phyloP scores from a whole-genome alignment of 2,113 vertebrate genomes.

The Xerus inauris region DNA sequence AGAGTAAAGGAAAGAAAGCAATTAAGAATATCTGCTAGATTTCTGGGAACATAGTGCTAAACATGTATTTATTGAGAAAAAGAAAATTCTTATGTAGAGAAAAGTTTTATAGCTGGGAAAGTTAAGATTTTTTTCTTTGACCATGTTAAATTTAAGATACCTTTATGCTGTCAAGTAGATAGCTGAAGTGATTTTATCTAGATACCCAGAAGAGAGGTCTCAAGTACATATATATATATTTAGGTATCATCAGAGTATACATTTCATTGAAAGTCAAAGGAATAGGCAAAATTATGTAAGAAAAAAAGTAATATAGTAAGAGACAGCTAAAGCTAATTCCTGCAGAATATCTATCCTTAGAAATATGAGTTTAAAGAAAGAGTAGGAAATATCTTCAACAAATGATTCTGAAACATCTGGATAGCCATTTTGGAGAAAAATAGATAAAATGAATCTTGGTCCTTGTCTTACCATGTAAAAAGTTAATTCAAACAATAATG shows the following conservation, averaged over 20 bases:
- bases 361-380: constrained; percentile 3
- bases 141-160: neutral
- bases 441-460: neutral
- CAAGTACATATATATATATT: neutral
- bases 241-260: neutral
- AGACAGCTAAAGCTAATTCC: neutral
- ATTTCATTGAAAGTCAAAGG: neutral
- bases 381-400: neutral
- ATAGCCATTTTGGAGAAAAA: neutral
- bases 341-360: neutral
- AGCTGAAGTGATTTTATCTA: constrained; percentile 2
- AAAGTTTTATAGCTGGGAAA: neutral
- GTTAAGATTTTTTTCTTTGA: neutral
- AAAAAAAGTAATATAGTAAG: neutral
- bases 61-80: neutral
- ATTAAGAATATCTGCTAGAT: neutral
- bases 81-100: neutral
- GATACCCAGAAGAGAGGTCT: neutral
- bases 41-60: neutral
- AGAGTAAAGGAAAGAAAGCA: neutral
- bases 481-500: neutral
- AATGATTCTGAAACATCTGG: neutral
- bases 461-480: neutral
- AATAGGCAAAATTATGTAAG: neutral
- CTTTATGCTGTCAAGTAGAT: neutral